Percentiles rank a stretch among this genome's conserved stretches.
Evolutionary conservation across 2,888 invertebrate species (phyloP).

Genomic region (Tortrix viridana): DNA sequence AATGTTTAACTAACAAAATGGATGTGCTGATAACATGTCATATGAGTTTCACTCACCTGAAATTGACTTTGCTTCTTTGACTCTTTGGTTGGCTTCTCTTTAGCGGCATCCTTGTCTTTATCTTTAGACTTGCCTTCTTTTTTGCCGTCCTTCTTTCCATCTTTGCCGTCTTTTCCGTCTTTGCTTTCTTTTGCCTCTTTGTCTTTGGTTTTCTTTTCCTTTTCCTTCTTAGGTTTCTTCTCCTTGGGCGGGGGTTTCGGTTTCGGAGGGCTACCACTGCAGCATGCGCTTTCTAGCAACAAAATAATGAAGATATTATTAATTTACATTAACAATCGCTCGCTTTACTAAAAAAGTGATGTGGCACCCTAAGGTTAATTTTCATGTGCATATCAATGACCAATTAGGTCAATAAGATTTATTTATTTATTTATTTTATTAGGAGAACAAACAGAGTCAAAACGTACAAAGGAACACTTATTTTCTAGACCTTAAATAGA

Average conservation of each 20-base stretch:
- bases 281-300: constrained; percentile 90
- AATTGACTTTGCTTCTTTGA: constrained; percentile 87
- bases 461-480: too few species aligned
- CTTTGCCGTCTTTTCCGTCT: constrained; percentile 80
- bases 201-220: constrained; percentile 86
- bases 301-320: neutral
- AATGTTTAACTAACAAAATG: constrained; percentile 69
- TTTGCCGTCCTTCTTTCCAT: constrained; percentile 82
- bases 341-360: too few species aligned
- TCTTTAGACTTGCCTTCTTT: constrained; percentile 85
- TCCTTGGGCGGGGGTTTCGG: constrained; percentile 87
- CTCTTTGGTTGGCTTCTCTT: constrained; percentile 84
- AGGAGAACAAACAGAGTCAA: too few species aligned
- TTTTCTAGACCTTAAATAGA: too few species aligned
- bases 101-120: constrained; percentile 85
- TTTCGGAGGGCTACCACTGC: constrained; percentile 88
- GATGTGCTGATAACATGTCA: constrained; percentile 67
- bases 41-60: constrained; percentile 78
- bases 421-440: too few species aligned
- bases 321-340: too few species aligned
- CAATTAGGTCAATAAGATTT: too few species aligned
- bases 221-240: constrained; percentile 88
- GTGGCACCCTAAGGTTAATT: too few species aligned
- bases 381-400: too few species aligned
- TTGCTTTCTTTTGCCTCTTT: constrained; percentile 82